A percentile compares a stretch with the other conserved stretches of the same genome.
These are phyloP conservation scores for Tipula lateralis DNA, from an alignment of 2,888 invertebrate species.

Conservation along the genomic window DNA sequence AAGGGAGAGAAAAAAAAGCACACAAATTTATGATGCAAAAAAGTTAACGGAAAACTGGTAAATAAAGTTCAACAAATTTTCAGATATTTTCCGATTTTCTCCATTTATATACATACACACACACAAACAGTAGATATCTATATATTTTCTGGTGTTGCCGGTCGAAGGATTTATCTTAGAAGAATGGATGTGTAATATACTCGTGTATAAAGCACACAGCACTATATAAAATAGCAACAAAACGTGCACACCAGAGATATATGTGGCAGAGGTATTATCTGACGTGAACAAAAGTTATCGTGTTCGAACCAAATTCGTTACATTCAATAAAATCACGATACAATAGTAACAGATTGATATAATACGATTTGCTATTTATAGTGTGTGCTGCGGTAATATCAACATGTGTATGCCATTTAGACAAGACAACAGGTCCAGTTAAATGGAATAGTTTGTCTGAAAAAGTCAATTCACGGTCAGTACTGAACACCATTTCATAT, in stretches of 20 bases:
- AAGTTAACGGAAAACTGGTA: neutral
- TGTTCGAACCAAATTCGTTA: neutral
- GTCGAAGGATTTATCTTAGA: neutral
- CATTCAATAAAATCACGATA: neutral
- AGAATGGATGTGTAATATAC: neutral
- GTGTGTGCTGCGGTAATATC: too few species aligned
- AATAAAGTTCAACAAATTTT: neutral
- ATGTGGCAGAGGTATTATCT: neutral
- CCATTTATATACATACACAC: neutral
- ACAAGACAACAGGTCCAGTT: too few species aligned
- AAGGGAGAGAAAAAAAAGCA: neutral
- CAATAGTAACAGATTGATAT: neutral
- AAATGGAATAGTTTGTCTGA: too few species aligned
- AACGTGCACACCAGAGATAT: neutral
- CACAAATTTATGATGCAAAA: slow-evolving; percentile 3
- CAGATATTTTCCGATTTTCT: neutral
- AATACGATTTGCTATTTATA: too few species aligned
- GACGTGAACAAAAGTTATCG: neutral
- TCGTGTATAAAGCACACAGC: too few species aligned
- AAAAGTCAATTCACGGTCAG: too few species aligned
- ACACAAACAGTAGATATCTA: neutral
- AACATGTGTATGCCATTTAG: too few species aligned
- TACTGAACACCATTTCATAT: too few species aligned
- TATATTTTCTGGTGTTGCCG: neutral
- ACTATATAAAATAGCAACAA: neutral